Base-by-base conservation (phyloP, 2,113 vertebrate genomes). In the Cyanoderma ruficeps region DNA sequence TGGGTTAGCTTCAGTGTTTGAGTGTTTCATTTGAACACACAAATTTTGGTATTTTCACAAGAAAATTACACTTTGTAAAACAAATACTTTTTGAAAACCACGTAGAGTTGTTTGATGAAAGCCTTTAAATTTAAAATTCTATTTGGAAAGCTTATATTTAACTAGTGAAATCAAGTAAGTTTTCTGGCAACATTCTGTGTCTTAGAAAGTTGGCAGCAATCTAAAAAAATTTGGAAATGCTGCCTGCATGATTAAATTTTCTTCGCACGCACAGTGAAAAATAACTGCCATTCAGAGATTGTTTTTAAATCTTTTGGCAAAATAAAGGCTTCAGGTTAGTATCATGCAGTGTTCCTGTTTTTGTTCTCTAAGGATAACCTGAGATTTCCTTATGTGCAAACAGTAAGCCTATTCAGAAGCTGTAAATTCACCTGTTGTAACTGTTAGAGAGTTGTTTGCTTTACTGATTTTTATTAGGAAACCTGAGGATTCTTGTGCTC, bases 391-490 rank as follows among this genome's bases (percentile, higher is more conserved):
- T 96, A 96, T 94, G 69, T 92, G 92, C 33, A 85, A 98, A 98
- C 98, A 98, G 98, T 97, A 94, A 89, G 65, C 92, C 97, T 96
- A 97, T 98, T 98, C 96, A 98, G 93, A 90, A 83, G 56, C 77
- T 88, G 92, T 96, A 96, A 96, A 96, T 98, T 97, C 97, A 98
- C 98, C 97, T 98, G 97, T 97, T 98, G 97, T 97, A 98, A 97
- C 94, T 97, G 90, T 95, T 89, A 95, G 69, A 94, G 69, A 33
- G 69, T 87, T 97, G 97, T 98, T 98, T 98, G 95, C 91, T 98
- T 98, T 97, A 93, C 94, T 97, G 95, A 96, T 97, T 98, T 95
- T 98, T 98, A 96, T 96, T 93, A 97, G 98, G 97, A 98, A 98
- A 98, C 96, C 93, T 93, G 96, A 98, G 82, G 84, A 96, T 94